These are phyloP conservation scores for Rhamphomyia laevipes DNA, from an alignment of 2,888 invertebrate genomes.

Conservation along the genomic window DNA sequence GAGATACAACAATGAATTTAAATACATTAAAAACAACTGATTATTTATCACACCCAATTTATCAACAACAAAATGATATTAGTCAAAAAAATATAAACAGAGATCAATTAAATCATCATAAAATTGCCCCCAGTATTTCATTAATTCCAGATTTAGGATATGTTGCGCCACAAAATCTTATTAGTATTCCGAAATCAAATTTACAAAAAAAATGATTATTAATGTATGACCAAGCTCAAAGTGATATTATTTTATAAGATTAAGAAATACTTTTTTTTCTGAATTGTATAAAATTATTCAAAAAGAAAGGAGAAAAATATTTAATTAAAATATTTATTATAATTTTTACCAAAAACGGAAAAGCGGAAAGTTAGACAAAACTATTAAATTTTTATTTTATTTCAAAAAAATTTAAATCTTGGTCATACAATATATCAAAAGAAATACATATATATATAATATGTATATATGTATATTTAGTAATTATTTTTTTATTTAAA, in stretches of 20 bases:
- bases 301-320: too few relatives aligned
- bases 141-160: conserved; percentile 45
- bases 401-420: too few relatives aligned
- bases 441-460: too few relatives aligned
- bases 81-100: not conserved
- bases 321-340: too few relatives aligned
- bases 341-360: too few relatives aligned
- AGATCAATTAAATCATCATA: not conserved
- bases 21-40: conserved; percentile 6
- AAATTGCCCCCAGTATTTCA: conserved; percentile 36
- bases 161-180: conserved; percentile 36
- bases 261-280: not conserved
- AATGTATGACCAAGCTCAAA: conserved; percentile 12
- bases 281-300: too few relatives aligned
- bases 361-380: too few relatives aligned
- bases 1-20: not conserved
- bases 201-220: conserved; percentile 17
- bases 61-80: conserved; percentile 14
- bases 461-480: too few relatives aligned
- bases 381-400: too few relatives aligned
- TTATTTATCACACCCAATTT: conserved; percentile 4
- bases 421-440: too few relatives aligned
- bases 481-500: too few relatives aligned
- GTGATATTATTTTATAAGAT: conserved; percentile 12
- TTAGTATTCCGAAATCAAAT: conserved; percentile 13